Evolutionary conservation across 2,797 vertebrate genomes (phyloP), one percentile per base, ranked within the genome.

Genomic region (Typhlichthys subterraneus): DNA sequence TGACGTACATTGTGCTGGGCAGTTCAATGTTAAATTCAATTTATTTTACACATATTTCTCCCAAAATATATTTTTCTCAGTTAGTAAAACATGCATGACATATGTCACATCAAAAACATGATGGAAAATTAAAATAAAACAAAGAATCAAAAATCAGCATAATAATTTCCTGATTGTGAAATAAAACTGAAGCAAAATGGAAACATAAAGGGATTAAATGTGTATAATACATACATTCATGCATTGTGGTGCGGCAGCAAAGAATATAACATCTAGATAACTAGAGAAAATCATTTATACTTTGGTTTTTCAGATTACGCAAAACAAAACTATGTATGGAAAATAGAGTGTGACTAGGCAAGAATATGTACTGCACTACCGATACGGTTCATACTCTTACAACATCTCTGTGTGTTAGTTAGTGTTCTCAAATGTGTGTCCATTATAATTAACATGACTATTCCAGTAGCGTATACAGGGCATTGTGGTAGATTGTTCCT

Each of bases 61-160:
- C 70, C 63, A 66, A 72, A 74, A 84, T 78, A 67, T 69, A 23
- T 13, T 73, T 76, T 84, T 70, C 61, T 81, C 83, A 74, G 72
- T 90, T 85, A 89, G 74, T 87, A 77, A 87, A 89, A 89, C 89
- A 93, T 92, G 91, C 92, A 92, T 84, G 64, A 68, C 66, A 85
- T 57, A 85, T 73, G 70, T 82, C 67, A 88, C 84, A 86, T 82
- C 72, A 87, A 88, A 88, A 89, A 84, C 69, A 79, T 62, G 50
- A 77, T 80, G 72, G 77, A 84, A 81, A 50, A 74, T 79, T 79
- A 57, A 88, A 82, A 69, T 63, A 70, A 57, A 48, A 77, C 86
- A 83, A 81, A 60, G 60, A 59, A 79, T 64, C 62, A 53, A 67
- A 13, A 66, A 67, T 67, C 60, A 72, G 69, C 73, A 80, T 46